Percentiles rank a stretch among this genome's conserved stretches.
Conservation (phyloP, 2,888 invertebrate species). For the Diabrotica balteata region DNA sequence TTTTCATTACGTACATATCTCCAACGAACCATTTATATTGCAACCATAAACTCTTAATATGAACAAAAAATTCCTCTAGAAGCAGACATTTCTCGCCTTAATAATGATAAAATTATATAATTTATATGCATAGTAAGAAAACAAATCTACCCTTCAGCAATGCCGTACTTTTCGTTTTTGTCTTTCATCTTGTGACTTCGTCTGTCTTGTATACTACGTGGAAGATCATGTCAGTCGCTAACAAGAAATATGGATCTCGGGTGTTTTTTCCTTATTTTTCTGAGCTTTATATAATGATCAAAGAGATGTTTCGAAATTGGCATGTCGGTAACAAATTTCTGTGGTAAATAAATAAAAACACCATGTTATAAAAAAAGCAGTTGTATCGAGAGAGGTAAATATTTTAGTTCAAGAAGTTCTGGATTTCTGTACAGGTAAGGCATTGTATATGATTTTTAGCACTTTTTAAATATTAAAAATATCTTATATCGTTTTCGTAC, state of each 20-base stretch:
- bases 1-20: too few relatives aligned
- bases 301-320: neutral
- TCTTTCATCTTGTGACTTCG: neutral
- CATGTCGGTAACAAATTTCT: neutral
- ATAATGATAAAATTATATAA: conserved; percentile 17
- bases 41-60: neutral
- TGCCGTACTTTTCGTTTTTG: conserved; percentile 2
- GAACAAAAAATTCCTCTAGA: conserved; percentile 12
- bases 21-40: too few relatives aligned
- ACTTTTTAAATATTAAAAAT: too few relatives aligned
- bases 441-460: too few relatives aligned
- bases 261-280: neutral
- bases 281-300: conserved; percentile 1
- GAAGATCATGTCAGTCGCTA: neutral
- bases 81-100: conserved; percentile 6
- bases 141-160: conserved; percentile 13
- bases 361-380: neutral
- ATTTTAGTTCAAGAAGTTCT: too few relatives aligned
- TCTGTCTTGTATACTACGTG: too few relatives aligned
- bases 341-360: conserved; percentile 2
- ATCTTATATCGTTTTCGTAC: too few relatives aligned
- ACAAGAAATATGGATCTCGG: conserved; percentile 3
- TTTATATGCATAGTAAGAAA: conserved; percentile 20
- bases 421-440: too few relatives aligned
- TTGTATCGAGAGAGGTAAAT: too few relatives aligned